phyloP scores from a whole-genome alignment of 2,888 invertebrate species.

The Tethea ocularis region DNA sequence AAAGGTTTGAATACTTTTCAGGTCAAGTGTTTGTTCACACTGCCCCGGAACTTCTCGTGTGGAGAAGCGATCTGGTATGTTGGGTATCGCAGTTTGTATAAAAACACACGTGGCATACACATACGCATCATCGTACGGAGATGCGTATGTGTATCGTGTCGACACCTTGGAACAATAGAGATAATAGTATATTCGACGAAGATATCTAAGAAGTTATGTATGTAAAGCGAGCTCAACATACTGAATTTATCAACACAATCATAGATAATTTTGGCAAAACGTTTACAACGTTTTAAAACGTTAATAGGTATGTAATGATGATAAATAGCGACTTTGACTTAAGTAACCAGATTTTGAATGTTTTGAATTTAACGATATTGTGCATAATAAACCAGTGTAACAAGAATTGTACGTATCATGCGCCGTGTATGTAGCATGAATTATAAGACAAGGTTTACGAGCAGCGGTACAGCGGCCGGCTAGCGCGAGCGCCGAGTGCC shows the following conservation, averaged over 20 bases:
- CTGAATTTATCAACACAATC: too few relatives aligned
- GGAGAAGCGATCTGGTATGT: too few relatives aligned
- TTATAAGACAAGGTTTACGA: not conserved
- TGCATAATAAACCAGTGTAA: not conserved
- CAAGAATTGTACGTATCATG: slow-evolving; percentile 6
- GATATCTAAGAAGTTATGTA: not conserved
- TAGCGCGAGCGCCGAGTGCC: slow-evolving; percentile 33
- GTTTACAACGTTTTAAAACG: not conserved
- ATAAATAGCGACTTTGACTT: not conserved
- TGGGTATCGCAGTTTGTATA: too few relatives aligned
- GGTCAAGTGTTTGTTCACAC: too few relatives aligned
- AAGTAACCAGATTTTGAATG: not conserved
- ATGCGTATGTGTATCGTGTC: too few relatives aligned
- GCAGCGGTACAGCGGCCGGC: not conserved
- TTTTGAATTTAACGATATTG: slow-evolving; percentile 1
- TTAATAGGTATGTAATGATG: not conserved
- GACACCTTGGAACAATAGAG: too few relatives aligned
- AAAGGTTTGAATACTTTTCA: too few relatives aligned
- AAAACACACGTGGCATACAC: too few relatives aligned
- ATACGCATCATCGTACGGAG: too few relatives aligned
- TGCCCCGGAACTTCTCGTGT: too few relatives aligned
- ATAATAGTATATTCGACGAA: too few relatives aligned
- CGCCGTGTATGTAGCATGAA: slow-evolving; percentile 1
- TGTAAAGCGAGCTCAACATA: not conserved
- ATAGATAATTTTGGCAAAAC: not conserved